A percentile compares a stretch with the other conserved stretches of the same genome.
phyloP scores from a whole-genome alignment of 2,888 invertebrate species.

The Dynastes maya region DNA sequence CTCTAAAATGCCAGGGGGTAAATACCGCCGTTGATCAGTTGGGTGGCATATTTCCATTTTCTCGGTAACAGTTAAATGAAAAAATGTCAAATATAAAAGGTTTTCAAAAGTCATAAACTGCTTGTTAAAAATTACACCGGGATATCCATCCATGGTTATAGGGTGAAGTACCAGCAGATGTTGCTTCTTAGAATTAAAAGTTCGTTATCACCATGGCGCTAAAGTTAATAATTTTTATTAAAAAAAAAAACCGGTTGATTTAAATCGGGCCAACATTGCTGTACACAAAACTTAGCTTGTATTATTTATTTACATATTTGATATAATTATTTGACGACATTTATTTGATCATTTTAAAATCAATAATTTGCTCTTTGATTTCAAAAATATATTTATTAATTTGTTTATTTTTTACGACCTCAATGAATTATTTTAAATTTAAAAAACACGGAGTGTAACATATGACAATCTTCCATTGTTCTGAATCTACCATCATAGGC shows the following conservation, averaged over 20 bases:
- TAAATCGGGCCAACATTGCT: too few relatives aligned
- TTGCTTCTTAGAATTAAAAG: constrained; percentile 18
- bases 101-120: constrained; percentile 18
- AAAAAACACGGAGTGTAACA: neutral
- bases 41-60: constrained; percentile 15
- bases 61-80: constrained; percentile 15
- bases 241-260: too few relatives aligned
- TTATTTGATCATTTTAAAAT: too few relatives aligned
- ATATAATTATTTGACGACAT: too few relatives aligned
- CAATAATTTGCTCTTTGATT: too few relatives aligned
- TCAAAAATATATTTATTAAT: too few relatives aligned
- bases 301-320: too few relatives aligned
- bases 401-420: too few relatives aligned
- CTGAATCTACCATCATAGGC: neutral
- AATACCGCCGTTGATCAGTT: neutral
- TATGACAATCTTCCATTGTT: neutral
- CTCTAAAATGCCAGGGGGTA: neutral
- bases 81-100: constrained; percentile 25
- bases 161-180: neutral
- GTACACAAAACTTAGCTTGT: too few relatives aligned
- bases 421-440: too few relatives aligned
- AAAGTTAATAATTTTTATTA: too few relatives aligned
- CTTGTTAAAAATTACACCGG: constrained; percentile 25
- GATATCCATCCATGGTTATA: neutral
- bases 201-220: too few relatives aligned